A percentile compares a stretch with the other conserved stretches of the same genome.
Conservation (phyloP, 2,797 vertebrate species). For the Zalophus californianus region DNA sequence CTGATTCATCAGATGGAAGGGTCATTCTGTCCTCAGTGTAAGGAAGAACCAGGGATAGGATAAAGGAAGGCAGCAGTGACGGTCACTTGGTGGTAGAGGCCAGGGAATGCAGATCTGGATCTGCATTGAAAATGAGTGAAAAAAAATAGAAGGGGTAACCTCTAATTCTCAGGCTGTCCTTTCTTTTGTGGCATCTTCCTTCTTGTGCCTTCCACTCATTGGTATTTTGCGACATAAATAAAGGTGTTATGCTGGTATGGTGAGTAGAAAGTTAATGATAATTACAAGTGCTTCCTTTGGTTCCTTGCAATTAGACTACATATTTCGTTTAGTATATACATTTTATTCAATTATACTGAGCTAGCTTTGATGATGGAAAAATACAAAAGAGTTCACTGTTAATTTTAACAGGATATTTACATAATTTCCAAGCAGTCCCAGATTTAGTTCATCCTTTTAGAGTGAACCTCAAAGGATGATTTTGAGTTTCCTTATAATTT, state of each 20-base stretch:
- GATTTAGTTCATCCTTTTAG: constrained; percentile 51
- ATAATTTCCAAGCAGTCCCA: constrained; percentile 54
- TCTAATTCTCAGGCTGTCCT: not conserved
- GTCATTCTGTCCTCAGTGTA: not conserved
- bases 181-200: not conserved
- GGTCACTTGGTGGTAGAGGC: not conserved
- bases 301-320: constrained; percentile 50
- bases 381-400: constrained; percentile 58
- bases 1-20: not conserved
- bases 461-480: not conserved
- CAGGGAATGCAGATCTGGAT: not conserved
- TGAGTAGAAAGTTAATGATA: constrained; percentile 61
- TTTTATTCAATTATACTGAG: constrained; percentile 53
- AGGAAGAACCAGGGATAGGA: not conserved
- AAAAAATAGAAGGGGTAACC: not conserved
- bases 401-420: constrained; percentile 50
- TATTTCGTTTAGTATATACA: constrained; percentile 6
- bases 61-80: not conserved
- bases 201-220: not conserved
- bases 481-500: constrained; percentile 49
- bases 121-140: not conserved
- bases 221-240: not conserved
- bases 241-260: not conserved
- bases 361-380: constrained; percentile 53
- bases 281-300: constrained; percentile 49